These are phyloP conservation scores for Zaprionus capensis DNA, from an alignment of 1,140 invertebrate species.

Conservation along the genomic window DNA sequence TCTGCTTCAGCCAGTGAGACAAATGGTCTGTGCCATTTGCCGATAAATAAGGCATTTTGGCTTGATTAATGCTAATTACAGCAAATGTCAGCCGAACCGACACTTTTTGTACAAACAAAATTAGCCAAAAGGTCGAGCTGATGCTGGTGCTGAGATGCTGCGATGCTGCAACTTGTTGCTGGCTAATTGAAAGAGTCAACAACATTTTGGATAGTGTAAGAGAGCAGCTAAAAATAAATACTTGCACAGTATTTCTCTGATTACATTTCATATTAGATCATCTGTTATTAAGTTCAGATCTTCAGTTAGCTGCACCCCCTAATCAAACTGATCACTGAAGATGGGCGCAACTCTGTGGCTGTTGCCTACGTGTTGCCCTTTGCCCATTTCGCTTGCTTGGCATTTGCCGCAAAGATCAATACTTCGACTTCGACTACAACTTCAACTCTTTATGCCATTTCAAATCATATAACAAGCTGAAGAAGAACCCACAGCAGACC, in stretches of 20 bases:
- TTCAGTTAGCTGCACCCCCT: background rate
- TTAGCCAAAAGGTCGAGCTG: conserved; percentile 51
- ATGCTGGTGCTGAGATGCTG: conserved; percentile 1
- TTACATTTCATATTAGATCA: background rate
- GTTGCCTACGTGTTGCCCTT: conserved; percentile 42
- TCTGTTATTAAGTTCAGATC: background rate
- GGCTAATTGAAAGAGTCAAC: conserved; percentile 10
- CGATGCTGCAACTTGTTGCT: background rate
- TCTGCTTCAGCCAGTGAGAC: conserved; percentile 25
- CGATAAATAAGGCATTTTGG: conserved; percentile 52
- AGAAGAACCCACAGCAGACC: conserved; percentile 17
- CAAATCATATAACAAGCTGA: conserved; percentile 25
- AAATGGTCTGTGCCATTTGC: conserved; percentile 44
- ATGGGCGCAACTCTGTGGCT: background rate
- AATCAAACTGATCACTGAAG: background rate
- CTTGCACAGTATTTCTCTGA: background rate
- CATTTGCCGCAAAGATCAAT: conserved; percentile 68
- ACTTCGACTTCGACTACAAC: conserved; percentile 4
- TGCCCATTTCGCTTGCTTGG: conserved; percentile 50
- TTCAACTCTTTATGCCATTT: conserved; percentile 56
- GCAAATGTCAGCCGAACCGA: conserved; percentile 57
- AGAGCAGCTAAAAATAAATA: conserved; percentile 1
- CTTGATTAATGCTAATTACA: conserved; percentile 78
- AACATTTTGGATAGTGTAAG: background rate
- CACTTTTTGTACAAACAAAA: conserved; percentile 58